Evolutionary conservation across 2,888 invertebrate genomes (phyloP), one percentile per base, ranked within the genome.

Genomic region (Drosophila multiciliata): DNA sequence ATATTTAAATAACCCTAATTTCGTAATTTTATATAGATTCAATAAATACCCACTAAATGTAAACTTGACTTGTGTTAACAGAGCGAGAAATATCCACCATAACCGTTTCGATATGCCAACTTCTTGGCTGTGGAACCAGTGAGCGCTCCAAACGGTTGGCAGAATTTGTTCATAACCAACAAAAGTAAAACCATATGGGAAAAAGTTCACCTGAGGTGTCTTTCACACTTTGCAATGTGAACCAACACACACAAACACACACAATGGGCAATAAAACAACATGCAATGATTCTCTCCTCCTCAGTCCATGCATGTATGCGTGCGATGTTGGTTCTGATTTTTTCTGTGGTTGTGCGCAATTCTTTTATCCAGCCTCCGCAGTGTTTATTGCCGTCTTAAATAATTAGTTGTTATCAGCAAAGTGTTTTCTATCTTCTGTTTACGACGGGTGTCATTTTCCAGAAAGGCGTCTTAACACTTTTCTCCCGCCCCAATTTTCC

Each of bases 161-260:
- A 76, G 77, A 80, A 76, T 58, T 69, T 71, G 67, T 66, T 45
- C 20, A 45, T 45, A 73, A 45, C 72, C 71, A 73, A 82, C 75
- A 83, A 88, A 85, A 88, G 86, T 82, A 78, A 88, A 87, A 85
- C 53, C 72, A 48, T 66, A 48, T 23, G 29, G 45, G 67, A 20
- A 66, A 66, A 72, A 55, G 53, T 23, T 23, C 23, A 23, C 23
- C 23, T 23, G 23, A 23, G 23, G 1, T 36, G 60, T 53, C 62
- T 73, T 85, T 84, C 85, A 89, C 87, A 84, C 85, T 84, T 84
- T 84, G 73, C 71, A 84, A 57, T 68, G 78, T 73, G 26, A n/a
- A 26, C 12, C 12, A 23, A 23, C 23, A 23, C 23, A 23, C 23
- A 2, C 23, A 23, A 1, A 23, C 23, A 23, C 1, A 2, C 23